phyloP scores from a whole-genome alignment of 2,797 vertebrate genomes.

The Odontamblyopus rebecca region DNA sequence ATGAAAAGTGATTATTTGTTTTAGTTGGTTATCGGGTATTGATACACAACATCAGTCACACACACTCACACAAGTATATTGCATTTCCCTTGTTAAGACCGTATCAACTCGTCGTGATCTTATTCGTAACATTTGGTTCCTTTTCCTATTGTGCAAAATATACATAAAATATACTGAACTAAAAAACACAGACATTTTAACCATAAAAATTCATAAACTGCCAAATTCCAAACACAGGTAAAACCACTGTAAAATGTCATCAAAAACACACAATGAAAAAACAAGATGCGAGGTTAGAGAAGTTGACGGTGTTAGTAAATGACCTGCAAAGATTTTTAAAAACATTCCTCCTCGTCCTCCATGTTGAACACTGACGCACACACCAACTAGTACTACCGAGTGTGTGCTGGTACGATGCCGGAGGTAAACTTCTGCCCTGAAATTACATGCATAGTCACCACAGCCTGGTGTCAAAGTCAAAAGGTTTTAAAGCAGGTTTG shows the following conservation, averaged over 20 bases:
- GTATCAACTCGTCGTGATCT: constrained; percentile 64
- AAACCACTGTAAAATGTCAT: constrained; percentile 55
- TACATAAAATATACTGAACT: constrained; percentile 62
- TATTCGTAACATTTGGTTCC: constrained; percentile 81
- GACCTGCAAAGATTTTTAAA: constrained; percentile 23
- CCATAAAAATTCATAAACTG: constrained; percentile 53
- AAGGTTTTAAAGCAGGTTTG: background rate
- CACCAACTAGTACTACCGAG: constrained; percentile 25
- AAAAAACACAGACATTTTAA: constrained; percentile 29
- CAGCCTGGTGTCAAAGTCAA: constrained; percentile 24
- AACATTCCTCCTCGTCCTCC: constrained; percentile 6
- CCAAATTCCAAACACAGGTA: constrained; percentile 64
- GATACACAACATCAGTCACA: constrained; percentile 57
- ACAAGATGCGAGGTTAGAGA: constrained; percentile 51
- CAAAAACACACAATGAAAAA: constrained; percentile 41
- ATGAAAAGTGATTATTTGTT: constrained; percentile 56
- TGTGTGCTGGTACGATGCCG: constrained; percentile 70
- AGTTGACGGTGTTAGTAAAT: constrained; percentile 40
- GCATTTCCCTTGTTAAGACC: constrained; percentile 82
- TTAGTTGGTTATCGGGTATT: constrained; percentile 81
- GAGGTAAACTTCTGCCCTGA: constrained; percentile 73
- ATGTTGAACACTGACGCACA: constrained; percentile 71
- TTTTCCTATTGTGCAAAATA: constrained; percentile 81
- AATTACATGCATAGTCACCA: constrained; percentile 31
- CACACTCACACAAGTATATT: constrained; percentile 67